Evolutionary conservation across 64 coral and sea anemone genomes (phyloP), one percentile per base, ranked within the genome.

Genomic region (Stylophora pistillata): DNA sequence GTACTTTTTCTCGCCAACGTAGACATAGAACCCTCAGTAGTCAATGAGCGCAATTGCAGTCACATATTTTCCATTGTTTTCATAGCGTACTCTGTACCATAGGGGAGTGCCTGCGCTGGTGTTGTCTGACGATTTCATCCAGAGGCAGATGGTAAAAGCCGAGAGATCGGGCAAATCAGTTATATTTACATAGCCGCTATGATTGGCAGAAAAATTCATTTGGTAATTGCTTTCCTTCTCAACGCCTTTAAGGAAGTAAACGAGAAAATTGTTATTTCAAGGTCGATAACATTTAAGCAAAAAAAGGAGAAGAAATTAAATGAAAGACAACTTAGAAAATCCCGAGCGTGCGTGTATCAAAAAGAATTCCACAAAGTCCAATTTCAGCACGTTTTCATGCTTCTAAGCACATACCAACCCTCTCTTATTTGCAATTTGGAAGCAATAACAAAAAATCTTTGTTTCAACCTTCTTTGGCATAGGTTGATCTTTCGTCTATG

Each of bases 31-130:
- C 74, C 73, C 73, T 52, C 66, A 55, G 66, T 91, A 91, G 65
- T 91, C 89, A 6, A 91, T 23, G 16, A 91, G 52, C 2, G 65
- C 89, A 76, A 91, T 91, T 4, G 89, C 89, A 18, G 69, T 63
- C 18, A 85, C 56, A 5, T 91, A 57, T 27, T 37, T 29, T 13
- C 30, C 56, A 1, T 57, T 32, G 9, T 29, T 58, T 34, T 76
- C 59, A 56, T 85, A 85, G 18, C 55, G 68, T 29, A 63, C 69
- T 75, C 89, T 82, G 71, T 85, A 85, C 69, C 80, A 63, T 13
- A 91, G 34, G 6, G 89, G 79, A 0, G 79, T 74, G 0, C 79
- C 89, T 16, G 79, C 52, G 54, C 53, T 55, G 5, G 54, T 25
- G 2, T 10, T 74, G 71, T 85, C 89, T 15, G 68, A 74, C 9